These are phyloP conservation scores for Eupithecia vulgata DNA, from an alignment of 2,888 invertebrate species.

Conservation along the genomic window DNA sequence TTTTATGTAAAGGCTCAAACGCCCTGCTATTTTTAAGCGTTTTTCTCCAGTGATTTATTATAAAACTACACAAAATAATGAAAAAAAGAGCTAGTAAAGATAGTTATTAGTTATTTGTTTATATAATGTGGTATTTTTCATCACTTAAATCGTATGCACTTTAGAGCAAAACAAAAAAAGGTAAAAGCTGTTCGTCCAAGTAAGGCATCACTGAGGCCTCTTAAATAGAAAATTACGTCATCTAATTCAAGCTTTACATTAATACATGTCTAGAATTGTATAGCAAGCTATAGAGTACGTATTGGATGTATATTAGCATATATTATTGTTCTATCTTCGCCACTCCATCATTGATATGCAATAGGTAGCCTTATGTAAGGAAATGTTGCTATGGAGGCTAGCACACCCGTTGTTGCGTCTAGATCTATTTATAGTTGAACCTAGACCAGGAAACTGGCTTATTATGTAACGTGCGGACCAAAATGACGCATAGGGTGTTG, in stretches of 20 bases:
- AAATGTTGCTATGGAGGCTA: conserved; percentile 41
- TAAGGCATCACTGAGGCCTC: too few relatives aligned
- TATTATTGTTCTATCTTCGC: not conserved
- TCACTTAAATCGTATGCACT: too few relatives aligned
- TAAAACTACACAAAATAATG: too few relatives aligned
- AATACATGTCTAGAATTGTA: not conserved
- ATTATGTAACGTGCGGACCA: not conserved
- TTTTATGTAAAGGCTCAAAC: too few relatives aligned
- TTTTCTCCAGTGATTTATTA: too few relatives aligned
- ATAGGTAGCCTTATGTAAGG: conserved; percentile 38
- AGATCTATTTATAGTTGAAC: conserved; percentile 24
- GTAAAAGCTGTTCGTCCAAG: too few relatives aligned
- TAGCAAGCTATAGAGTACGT: not conserved
- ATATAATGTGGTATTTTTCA: too few relatives aligned
- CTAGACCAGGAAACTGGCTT: conserved; percentile 14
- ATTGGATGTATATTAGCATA: not conserved
- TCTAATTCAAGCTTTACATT: not conserved
- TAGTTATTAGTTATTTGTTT: too few relatives aligned
- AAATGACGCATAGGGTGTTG: not conserved
- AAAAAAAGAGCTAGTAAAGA: too few relatives aligned
- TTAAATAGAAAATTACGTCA: not conserved
- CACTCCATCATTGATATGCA: conserved; percentile 45
- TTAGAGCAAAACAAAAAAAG: too few relatives aligned
- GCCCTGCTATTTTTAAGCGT: too few relatives aligned
- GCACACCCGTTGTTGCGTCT: conserved; percentile 27